These are phyloP conservation scores for Megastigmus dorsalis DNA, from an alignment of 2,888 invertebrate species.

Conservation along the genomic window DNA sequence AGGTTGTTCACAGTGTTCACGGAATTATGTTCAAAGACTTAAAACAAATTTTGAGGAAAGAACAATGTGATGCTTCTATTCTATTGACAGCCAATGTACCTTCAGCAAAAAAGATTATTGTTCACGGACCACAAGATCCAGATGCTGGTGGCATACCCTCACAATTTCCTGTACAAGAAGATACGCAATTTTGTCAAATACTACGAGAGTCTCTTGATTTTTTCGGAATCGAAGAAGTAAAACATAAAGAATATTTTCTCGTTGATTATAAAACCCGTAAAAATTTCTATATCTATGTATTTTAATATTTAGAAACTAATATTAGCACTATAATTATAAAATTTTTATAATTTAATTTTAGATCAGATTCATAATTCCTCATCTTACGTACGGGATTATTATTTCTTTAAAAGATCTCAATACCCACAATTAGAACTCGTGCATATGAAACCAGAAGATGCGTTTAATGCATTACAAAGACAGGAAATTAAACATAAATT, in stretches of 20 bases:
- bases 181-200: constrained; percentile 96
- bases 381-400: constrained; percentile 94
- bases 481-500: constrained; percentile 95
- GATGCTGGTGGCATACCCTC: constrained; percentile 97
- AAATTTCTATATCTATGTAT: constrained; percentile 62
- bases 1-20: constrained; percentile 98
- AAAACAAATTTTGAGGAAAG: constrained; percentile 98
- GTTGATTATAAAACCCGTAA: constrained; percentile 98
- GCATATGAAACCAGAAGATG: constrained; percentile 93
- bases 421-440: constrained; percentile 97
- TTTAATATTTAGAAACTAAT: constrained; percentile 9
- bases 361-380: constrained; percentile 97
- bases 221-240: constrained; percentile 94
- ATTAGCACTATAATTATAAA: too few species aligned
- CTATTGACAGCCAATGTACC: constrained; percentile 98
- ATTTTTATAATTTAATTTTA: constrained; percentile 71
- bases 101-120: constrained; percentile 98
- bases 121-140: constrained; percentile 92
- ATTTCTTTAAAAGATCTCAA: constrained; percentile 91
- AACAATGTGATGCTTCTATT: constrained; percentile 99
- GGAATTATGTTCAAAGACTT: constrained; percentile 99
- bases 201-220: constrained; percentile 97
- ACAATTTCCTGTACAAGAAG: constrained; percentile 98
- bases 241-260: constrained; percentile 93
- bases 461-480: constrained; percentile 90